Conservation (phyloP, 2,797 vertebrate genomes). For the Scleropages formosus region DNA sequence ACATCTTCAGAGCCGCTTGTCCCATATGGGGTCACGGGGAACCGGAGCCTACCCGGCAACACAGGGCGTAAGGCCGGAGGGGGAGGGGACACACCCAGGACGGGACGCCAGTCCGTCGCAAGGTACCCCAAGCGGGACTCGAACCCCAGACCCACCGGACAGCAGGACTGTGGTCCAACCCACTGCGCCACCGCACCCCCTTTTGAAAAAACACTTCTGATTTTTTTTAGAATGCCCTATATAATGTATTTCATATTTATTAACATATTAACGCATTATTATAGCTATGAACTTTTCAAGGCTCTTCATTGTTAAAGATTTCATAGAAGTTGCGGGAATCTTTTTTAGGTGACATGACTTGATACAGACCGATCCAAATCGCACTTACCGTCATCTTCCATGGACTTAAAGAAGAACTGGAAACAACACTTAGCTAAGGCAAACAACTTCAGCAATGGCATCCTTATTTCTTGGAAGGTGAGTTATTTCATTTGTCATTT, state of each 20-base stretch:
- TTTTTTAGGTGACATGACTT: conserved; percentile 63
- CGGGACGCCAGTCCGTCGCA: no score
- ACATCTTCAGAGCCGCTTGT: neutral
- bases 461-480: neutral
- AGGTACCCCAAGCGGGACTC: no score
- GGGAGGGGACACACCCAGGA: no score
- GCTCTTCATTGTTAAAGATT: neutral
- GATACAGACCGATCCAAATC: conserved; percentile 68
- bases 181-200: no score
- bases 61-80: no score
- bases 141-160: no score
- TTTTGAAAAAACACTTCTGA: no score
- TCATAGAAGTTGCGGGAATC: conserved; percentile 21
- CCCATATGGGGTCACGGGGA: no score
- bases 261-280: no score
- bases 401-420: conserved; percentile 58
- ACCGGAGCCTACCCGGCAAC: no score
- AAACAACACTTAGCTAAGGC: conserved; percentile 44
- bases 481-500: neutral
- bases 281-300: neutral
- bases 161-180: no score
- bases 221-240: neutral
- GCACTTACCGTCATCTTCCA: conserved; percentile 72
- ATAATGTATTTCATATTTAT: no score
- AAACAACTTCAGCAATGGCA: neutral